Percentiles rank a stretch among this genome's conserved stretches.
These are phyloP conservation scores for Himalopsyche kuldschensis DNA, from an alignment of 2,888 invertebrate genomes.

Conservation along the genomic window DNA sequence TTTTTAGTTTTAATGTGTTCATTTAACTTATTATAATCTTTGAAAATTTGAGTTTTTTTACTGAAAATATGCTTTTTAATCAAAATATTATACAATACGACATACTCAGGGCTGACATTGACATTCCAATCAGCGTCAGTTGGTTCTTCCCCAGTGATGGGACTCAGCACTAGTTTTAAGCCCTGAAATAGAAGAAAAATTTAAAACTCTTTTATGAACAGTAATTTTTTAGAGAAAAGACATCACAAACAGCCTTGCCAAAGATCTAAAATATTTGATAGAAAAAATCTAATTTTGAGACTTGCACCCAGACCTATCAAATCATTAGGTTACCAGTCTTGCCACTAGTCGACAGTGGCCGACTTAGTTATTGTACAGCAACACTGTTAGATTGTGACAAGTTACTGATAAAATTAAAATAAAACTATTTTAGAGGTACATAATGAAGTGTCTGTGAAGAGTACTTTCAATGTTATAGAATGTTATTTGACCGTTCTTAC, in stretches of 20 bases:
- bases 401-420: background rate
- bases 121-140: constrained; percentile 54
- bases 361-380: background rate
- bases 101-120: constrained; percentile 57
- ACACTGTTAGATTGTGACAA: background rate
- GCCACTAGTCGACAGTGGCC: too few relatives aligned
- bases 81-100: constrained; percentile 30
- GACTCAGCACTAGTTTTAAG: constrained; percentile 69
- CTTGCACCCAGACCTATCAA: too few relatives aligned
- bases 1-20: too few relatives aligned
- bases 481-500: constrained; percentile 48
- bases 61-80: background rate
- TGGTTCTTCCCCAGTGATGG: constrained; percentile 54
- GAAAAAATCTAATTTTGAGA: too few relatives aligned
- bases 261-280: too few relatives aligned
- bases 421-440: background rate
- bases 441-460: constrained; percentile 30
- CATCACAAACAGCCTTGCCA: too few relatives aligned
- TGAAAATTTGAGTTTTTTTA: background rate
- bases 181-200: constrained; percentile 54
- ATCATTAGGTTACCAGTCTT: too few relatives aligned
- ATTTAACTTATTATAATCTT: too few relatives aligned
- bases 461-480: background rate
- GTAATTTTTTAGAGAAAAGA: too few relatives aligned
- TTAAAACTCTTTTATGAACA: too few relatives aligned